Percentiles rank a stretch among this genome's conserved stretches.
Conservation (phyloP, 2,888 invertebrate species). For the Halictus quadricinctus region DNA sequence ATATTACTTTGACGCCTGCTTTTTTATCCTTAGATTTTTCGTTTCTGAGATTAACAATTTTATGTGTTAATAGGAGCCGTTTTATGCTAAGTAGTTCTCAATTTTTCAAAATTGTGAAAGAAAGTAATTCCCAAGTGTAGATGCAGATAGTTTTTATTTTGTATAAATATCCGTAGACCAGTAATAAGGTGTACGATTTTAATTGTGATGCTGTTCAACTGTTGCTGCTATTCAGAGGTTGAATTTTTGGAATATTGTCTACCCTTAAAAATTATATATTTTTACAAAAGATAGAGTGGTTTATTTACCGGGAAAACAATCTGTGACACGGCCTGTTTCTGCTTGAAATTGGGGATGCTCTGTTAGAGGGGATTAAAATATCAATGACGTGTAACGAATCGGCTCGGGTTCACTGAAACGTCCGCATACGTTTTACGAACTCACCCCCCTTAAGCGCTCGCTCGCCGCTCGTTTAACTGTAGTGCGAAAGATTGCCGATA, state of each 20-base stretch:
- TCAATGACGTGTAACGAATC: slow-evolving; percentile 40
- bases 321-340: not conserved
- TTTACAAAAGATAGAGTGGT: not conserved
- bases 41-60: not conserved
- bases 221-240: not conserved
- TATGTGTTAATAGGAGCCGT: no score
- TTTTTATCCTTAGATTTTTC: not conserved
- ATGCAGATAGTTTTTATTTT: no score
- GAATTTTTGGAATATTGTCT: not conserved
- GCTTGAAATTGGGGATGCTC: not conserved
- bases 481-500: slow-evolving; percentile 57
- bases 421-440: slow-evolving; percentile 38
- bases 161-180: no score
- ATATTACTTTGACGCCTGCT: not conserved
- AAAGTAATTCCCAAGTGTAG: no score
- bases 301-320: not conserved
- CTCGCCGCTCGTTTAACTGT: slow-evolving; percentile 33
- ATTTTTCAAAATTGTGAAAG: no score
- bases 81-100: not conserved
- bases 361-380: not conserved
- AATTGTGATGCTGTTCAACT: no score
- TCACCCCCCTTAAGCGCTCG: slow-evolving; percentile 21
- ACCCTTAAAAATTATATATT: not conserved
- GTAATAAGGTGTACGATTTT: no score
- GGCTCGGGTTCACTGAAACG: slow-evolving; percentile 24